Base-by-base conservation (phyloP, 2,113 vertebrate genomes). In the Fregata magnificens region DNA sequence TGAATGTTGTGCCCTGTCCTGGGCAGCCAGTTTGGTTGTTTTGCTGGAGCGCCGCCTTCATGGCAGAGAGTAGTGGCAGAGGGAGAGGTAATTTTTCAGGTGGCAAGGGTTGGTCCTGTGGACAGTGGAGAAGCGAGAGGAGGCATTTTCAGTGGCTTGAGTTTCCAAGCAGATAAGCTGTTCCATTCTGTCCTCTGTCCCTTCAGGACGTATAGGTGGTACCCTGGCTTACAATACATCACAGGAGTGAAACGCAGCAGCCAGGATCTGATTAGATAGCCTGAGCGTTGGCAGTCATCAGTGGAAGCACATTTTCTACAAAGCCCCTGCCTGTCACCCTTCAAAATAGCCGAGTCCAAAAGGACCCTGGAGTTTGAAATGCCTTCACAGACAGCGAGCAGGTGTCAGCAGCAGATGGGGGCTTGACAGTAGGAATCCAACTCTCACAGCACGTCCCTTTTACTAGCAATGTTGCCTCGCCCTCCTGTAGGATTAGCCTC, bases 401-500 rank as follows among this genome's bases (percentile, higher is more conserved):
- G 58, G 82, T 66, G 71, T 42, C 66, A 44, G 62, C 67, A 90
- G 88, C 87, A 96, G 82, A 81, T 94, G 79, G 72, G 53, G 42
- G 49, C 53, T 80, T 77, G 36, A 66, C 82, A 83, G 88, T 50
- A 88, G 71, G 71, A 58, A 89, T 76, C 29, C 47, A 79, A 6
- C 38, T 56, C 85, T 74, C 63, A 10, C 71, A 88, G 63, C 34
- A 29, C 0, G 2, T n/a, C 50, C 38, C 32, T 81, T 82, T 93
- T 44, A 36, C 36, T 22, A 55, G 56, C 42, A 78, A 4, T 24
- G 2, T 28, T 34, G 36, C 58, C 42, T 77, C 61, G 91, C 31
- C 52, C 66, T 93, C 55, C n/a, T 20, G 24, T 22, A 42, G 55
- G 53, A 82, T 88, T 24, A 85, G 20, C 66, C 63, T 94, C 49